Evolutionary conservation across 1,140 invertebrate species (phyloP), one percentile per base, ranked within the genome.

Genomic region (Brachionus manjavacas): DNA sequence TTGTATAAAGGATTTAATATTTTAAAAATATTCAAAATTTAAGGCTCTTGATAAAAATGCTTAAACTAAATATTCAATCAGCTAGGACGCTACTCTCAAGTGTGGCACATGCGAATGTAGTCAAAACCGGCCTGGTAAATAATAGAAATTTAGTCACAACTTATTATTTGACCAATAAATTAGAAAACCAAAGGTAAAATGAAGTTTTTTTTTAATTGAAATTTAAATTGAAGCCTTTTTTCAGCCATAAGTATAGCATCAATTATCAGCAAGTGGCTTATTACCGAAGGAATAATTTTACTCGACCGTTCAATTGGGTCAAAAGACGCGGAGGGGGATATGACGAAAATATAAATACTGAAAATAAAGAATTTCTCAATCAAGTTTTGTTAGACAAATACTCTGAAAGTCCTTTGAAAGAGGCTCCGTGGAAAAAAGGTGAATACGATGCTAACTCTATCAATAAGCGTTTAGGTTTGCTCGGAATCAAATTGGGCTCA

Each of bases 401-500:
- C 31, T 91, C 86, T 35, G 86, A 89, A 49, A 91, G 89, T 86
- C 91, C 91, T 35, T 86, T 93, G n/a, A 92, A 92, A 88, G 88
- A 91, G 60, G 91, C 92, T 85, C 90, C 92, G 23, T 86, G 89
- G 74, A 86, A 87, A 64, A 86, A 90, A 86, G 89, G 90, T 14
- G 88, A 92, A 86, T 96, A 94, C 94, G 90, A 88, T 12, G 89
- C 90, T 60, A 85, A 85, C 49, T 46, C 68, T 49, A 87, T 89
- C 12, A 52, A 78, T 49, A 80, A 91, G 85, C 91, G 97, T 87
- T 92, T 92, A 85, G 97, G 97, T 60, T 87, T 98, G 1, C 93
- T 99, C 88, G 96, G 94, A 0, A 92, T 93, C 79, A 99, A 99
- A 91, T 94, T 99, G 88, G 97, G 97, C 41, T 90, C 94, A 78